Base-by-base conservation (phyloP, 2,888 invertebrate species). In the Atrina japonica region DNA sequence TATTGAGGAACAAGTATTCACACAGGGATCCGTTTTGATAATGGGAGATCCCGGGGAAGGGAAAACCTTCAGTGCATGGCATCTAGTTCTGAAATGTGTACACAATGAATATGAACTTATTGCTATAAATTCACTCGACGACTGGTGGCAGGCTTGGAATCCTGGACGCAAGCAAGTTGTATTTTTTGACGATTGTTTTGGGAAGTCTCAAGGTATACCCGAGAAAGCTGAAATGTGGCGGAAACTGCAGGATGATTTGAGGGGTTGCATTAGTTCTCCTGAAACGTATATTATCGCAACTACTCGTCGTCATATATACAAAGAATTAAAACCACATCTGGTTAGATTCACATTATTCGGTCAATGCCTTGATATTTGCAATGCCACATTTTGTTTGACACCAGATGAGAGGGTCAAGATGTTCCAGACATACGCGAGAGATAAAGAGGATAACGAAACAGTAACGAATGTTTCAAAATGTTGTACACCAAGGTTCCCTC, bases 181-280 rank as follows among this genome's bases (percentile, higher is more conserved):
- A 27, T 49, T 61, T 29, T 27, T 61, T 25, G 61, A 61, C 29
- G 49, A 61, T 21, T 61, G 61, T 16, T 49, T 61, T 49, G 61
- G 61, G 6, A 49, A 61, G 30, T 47, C 47, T 5, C 49, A 49
- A 29, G 30, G 30, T 2, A 47, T 61, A 3, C 50, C 50, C 3
- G 35, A 61, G 29, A 45, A 35, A 21, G 49, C 47, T 7, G 61
- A 61, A 49, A 30, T 29, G n/a, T 61, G 61, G 61, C 61, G 30
- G 16, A 45, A 49, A 30, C 30, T 61, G 9, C 61, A 61, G 47
- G 61, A 61, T 9, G 47, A 47, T 11, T 18, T 61, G 18, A n/a
- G 61, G 2, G 49, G 50, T 5, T 61, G 61, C 21, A 61, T 61
- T 11, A 47, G 30, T 16, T 18, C 27, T 23, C n/a, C 30, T 1